Conservation (phyloP, 2,888 invertebrate genomes). For the Laspeyria flexula region DNA sequence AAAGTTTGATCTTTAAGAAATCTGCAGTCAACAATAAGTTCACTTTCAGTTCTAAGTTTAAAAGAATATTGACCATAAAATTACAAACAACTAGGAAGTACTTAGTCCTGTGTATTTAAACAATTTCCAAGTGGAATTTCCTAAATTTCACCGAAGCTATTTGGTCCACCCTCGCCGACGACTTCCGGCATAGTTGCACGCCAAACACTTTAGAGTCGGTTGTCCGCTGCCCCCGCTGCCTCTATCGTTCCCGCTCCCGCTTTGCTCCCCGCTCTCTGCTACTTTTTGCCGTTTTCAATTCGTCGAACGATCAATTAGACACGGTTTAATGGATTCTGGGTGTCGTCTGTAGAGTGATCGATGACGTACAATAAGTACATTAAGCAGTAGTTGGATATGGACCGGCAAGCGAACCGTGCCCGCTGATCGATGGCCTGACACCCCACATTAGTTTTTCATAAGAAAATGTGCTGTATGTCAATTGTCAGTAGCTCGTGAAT, state of each 20-base stretch:
- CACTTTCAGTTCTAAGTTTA: too few species aligned
- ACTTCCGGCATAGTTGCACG: constrained; percentile 55
- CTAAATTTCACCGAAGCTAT: constrained; percentile 42
- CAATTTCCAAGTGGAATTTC: constrained; percentile 44
- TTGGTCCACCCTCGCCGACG: constrained; percentile 40
- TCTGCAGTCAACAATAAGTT: neutral
- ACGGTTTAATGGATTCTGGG: constrained; percentile 80
- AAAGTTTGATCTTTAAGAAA: too few species aligned
- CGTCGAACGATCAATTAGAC: constrained; percentile 78
- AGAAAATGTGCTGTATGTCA: constrained; percentile 26
- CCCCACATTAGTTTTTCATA: constrained; percentile 34
- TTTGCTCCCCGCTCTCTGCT: constrained; percentile 15
- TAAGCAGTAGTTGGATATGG: constrained; percentile 72
- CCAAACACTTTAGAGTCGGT: constrained; percentile 47
- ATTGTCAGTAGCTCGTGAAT: constrained; percentile 14
- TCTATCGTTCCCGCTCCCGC: neutral
- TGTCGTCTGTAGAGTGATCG: constrained; percentile 74
- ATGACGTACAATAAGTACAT: constrained; percentile 78
- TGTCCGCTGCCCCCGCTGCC: constrained; percentile 5
- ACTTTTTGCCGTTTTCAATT: constrained; percentile 81
- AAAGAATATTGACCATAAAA: constrained; percentile 14
- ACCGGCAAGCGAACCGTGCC: constrained; percentile 55
- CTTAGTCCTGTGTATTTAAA: constrained; percentile 43
- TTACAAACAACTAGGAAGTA: constrained; percentile 19
- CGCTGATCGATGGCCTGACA: constrained; percentile 67